Percentiles rank a stretch among this genome's conserved stretches.
These are phyloP conservation scores for Fringilla coelebs DNA, from an alignment of 2,797 vertebrate genomes.

Conservation along the genomic window DNA sequence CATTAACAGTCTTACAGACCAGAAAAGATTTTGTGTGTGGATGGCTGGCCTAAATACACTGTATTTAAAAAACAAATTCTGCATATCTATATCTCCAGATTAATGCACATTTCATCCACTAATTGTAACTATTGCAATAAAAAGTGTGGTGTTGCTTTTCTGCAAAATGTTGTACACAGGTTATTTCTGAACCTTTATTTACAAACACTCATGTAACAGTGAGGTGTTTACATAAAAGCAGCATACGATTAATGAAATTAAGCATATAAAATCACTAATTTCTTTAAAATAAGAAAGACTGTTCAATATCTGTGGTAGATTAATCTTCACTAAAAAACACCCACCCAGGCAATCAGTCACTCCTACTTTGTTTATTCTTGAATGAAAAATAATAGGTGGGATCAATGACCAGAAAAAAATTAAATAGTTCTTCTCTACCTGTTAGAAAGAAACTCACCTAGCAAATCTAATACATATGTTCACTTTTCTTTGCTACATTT, in stretches of 20 bases:
- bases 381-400: neutral
- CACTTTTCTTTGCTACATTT: neutral
- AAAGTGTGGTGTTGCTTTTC: neutral
- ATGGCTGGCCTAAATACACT: neutral
- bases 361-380: neutral
- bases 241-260: neutral
- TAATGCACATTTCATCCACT: neutral
- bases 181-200: neutral
- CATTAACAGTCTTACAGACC: neutral
- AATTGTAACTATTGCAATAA: neutral
- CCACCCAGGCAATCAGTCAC: neutral
- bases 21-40: neutral
- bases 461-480: neutral
- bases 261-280: neutral
- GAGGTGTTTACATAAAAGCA: neutral
- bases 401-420: neutral
- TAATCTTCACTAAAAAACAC: neutral
- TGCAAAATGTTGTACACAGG: neutral
- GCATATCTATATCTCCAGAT: neutral
- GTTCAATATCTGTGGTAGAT: accelerated
- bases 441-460: neutral
- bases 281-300: neutral
- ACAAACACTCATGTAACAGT: neutral
- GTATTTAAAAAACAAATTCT: neutral
- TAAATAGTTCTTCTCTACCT: neutral